Evolutionary conservation across 2,113 vertebrate species (phyloP).

Genomic region (Scalopus aquaticus): DNA sequence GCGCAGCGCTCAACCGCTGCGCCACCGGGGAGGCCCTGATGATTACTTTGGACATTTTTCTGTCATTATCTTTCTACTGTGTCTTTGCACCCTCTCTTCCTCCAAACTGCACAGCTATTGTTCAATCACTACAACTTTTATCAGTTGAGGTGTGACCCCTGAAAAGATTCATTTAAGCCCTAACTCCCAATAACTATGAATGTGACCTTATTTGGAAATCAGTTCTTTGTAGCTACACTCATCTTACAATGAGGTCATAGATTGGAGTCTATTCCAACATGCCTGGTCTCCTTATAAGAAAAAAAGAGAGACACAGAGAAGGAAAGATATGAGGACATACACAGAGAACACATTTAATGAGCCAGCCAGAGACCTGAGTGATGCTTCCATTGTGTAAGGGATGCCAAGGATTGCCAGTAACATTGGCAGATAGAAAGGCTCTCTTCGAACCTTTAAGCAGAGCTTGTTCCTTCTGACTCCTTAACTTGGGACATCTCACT

Average conservation of each 20-base stretch:
- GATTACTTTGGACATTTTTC: not conserved
- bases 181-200: not conserved
- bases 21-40: too few relatives aligned
- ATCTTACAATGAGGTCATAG: not conserved
- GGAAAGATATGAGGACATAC: not conserved
- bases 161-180: not conserved
- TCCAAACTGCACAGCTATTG: fast-evolving
- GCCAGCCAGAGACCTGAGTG: not conserved
- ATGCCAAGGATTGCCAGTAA: not conserved
- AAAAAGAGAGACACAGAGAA: not conserved
- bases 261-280: not conserved
- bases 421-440: not conserved
- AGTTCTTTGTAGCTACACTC: not conserved
- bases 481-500: not conserved
- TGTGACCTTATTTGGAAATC: not conserved
- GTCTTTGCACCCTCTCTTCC: fast-evolving
- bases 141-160: not conserved
- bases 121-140: fast-evolving
- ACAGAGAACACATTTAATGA: not conserved
- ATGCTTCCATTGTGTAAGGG: fast-evolving
- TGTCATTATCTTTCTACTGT: not conserved
- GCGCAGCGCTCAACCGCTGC: too few relatives aligned
- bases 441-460: fast-evolving
- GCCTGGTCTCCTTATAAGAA: not conserved
- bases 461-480: fast-evolving